Conservation (phyloP, 2,888 invertebrate species). For the Augiades crinisus region DNA sequence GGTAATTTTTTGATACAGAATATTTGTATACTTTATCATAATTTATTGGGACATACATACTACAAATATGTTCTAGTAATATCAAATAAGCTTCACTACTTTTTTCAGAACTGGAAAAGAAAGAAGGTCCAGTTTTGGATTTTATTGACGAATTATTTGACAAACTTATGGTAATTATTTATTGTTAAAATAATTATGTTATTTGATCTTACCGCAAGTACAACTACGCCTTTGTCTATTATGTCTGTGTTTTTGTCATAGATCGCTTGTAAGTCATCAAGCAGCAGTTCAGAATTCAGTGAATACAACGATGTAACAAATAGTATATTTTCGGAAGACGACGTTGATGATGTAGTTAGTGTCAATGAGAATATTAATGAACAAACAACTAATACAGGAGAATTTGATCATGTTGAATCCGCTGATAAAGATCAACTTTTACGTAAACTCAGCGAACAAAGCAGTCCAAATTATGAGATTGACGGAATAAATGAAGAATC, state of each 20-base stretch:
- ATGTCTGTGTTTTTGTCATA: not conserved
- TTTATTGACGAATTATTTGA: slow-evolving; percentile 57
- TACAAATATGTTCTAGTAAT: not conserved
- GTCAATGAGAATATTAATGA: not conserved
- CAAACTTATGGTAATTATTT: slow-evolving; percentile 49
- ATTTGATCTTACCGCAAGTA: not conserved
- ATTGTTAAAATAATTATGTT: not conserved
- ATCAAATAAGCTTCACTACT: not conserved
- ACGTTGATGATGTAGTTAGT: not conserved
- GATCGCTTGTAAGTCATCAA: not conserved
- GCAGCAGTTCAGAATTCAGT: not conserved
- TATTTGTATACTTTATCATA: no score
- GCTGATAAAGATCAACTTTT: not conserved
- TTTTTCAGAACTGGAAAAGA: slow-evolving; percentile 62
- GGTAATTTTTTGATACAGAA: no score
- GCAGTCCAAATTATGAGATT: not conserved
- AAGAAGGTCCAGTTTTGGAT: slow-evolving; percentile 63
- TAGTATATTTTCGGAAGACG: not conserved
- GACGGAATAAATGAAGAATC: not conserved
- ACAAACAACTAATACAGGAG: not conserved
- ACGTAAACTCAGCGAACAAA: not conserved
- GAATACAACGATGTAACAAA: not conserved
- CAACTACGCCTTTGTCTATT: not conserved
- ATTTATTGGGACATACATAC: no score
- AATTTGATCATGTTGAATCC: not conserved